Conservation (phyloP, 1,140 invertebrate genomes). For the Drosophila mayri region DNA sequence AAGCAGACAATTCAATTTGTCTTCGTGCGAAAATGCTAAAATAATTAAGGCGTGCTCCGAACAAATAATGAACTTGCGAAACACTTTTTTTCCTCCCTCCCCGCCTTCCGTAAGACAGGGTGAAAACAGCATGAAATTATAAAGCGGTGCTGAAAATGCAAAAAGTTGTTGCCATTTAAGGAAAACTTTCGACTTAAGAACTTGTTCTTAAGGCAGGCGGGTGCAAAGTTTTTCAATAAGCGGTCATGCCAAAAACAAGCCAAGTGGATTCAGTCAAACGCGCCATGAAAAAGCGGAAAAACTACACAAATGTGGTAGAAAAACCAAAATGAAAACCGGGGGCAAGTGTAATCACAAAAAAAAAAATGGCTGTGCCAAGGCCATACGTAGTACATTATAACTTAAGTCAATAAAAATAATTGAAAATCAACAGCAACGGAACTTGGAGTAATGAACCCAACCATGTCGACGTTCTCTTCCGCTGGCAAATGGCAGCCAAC, state of each 20-base stretch:
- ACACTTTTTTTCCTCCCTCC: constrained; percentile 35
- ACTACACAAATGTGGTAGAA: constrained; percentile 44
- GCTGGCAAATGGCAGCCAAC: constrained; percentile 13
- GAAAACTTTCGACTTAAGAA: constrained; percentile 53
- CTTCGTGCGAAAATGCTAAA: constrained; percentile 50
- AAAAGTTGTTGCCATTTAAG: constrained; percentile 71
- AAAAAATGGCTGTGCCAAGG: constrained; percentile 62
- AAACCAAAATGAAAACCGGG: constrained; percentile 1
- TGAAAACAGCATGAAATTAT: constrained; percentile 60
- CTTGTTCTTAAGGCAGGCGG: constrained; percentile 14
- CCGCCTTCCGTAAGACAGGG: background rate
- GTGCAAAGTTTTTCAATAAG: constrained; percentile 77
- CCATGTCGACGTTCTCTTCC: constrained; percentile 33
- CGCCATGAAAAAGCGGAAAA: constrained; percentile 21
- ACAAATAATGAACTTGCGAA: constrained; percentile 64
- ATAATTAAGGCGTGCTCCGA: constrained; percentile 58
- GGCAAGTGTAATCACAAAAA: constrained; percentile 31
- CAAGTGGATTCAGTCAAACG: constrained; percentile 19
- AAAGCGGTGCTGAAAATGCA: constrained; percentile 47
- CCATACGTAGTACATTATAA: constrained; percentile 60
- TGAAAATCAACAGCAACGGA: constrained; percentile 70
- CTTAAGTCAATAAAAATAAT: constrained; percentile 79
- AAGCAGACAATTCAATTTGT: constrained; percentile 53
- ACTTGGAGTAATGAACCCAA: constrained; percentile 57
- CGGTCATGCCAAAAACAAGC: constrained; percentile 62